Percentiles rank a stretch among this genome's conserved stretches.
These are phyloP conservation scores for Acanthurus lineatus DNA, from an alignment of 2,797 vertebrate genomes.

Conservation along the genomic window DNA sequence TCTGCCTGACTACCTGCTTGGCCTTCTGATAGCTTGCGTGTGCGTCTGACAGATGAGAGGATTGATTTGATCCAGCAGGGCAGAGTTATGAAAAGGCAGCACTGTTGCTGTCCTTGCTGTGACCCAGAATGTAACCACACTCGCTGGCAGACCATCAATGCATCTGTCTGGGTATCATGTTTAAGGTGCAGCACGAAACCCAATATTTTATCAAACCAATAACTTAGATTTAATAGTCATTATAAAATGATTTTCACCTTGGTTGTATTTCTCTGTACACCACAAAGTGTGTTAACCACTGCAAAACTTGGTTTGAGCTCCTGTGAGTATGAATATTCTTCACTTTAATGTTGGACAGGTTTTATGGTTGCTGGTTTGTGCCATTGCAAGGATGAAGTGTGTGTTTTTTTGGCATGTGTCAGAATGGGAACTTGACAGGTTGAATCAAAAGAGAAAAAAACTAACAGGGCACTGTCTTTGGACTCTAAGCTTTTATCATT, in stretches of 20 bases:
- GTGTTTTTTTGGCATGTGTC: neutral
- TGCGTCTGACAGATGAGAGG: conserved; percentile 56
- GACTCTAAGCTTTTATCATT: neutral
- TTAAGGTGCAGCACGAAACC: conserved; percentile 3
- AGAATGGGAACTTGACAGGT: conserved; percentile 23
- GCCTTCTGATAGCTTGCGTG: conserved; percentile 27
- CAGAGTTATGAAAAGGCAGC: conserved; percentile 50
- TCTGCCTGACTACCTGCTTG: conserved; percentile 58
- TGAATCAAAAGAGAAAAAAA: conserved; percentile 6
- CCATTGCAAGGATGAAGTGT: neutral
- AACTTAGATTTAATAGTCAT: conserved; percentile 1
- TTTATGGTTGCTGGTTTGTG: neutral
- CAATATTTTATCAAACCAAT: neutral
- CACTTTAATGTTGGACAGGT: too few species aligned
- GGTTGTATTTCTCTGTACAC: neutral
- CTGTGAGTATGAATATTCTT: neutral
- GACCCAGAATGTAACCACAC: conserved; percentile 61
- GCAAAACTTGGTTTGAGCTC: neutral
- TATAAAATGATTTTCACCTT: conserved; percentile 10
- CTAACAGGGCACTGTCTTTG: neutral
- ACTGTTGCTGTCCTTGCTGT: conserved; percentile 54
- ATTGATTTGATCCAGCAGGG: conserved; percentile 63
- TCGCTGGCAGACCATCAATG: conserved; percentile 28
- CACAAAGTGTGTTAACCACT: neutral
- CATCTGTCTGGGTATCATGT: conserved; percentile 27